These are phyloP conservation scores for Octopus bimaculoides DNA, from an alignment of 1,140 invertebrate genomes.

Conservation along the genomic window DNA sequence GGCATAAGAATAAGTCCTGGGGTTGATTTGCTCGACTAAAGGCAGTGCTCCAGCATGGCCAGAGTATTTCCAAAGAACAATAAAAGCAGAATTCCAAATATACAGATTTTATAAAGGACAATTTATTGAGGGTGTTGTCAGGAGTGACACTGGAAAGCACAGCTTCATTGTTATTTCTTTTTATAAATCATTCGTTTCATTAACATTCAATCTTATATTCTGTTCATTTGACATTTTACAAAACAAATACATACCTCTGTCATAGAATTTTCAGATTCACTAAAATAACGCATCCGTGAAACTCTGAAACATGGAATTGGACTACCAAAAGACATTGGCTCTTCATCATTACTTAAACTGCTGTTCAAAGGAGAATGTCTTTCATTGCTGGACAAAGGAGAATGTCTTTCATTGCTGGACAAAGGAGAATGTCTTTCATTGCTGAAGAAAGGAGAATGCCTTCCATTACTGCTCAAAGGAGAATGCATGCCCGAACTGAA, in stretches of 20 bases:
- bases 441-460: neutral
- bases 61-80: no score
- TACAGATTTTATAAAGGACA: no score
- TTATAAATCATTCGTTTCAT: no score
- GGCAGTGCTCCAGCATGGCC: no score
- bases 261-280: constrained; percentile 45
- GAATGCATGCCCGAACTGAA: neutral
- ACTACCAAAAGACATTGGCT: constrained; percentile 38
- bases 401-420: constrained; percentile 22
- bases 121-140: no score
- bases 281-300: constrained; percentile 33
- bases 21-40: no score
- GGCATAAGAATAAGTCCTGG: no score
- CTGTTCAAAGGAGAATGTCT: constrained; percentile 22
- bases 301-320: constrained; percentile 7
- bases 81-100: no score
- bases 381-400: constrained; percentile 13
- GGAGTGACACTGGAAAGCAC: no score
- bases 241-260: constrained; percentile 24
- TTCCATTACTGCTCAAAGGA: neutral
- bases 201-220: no score
- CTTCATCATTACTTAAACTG: constrained; percentile 39
- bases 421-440: neutral
- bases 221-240: no score
- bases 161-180: no score